Conservation (phyloP, 1,140 invertebrate species). For the Lepidurus arcticus region DNA sequence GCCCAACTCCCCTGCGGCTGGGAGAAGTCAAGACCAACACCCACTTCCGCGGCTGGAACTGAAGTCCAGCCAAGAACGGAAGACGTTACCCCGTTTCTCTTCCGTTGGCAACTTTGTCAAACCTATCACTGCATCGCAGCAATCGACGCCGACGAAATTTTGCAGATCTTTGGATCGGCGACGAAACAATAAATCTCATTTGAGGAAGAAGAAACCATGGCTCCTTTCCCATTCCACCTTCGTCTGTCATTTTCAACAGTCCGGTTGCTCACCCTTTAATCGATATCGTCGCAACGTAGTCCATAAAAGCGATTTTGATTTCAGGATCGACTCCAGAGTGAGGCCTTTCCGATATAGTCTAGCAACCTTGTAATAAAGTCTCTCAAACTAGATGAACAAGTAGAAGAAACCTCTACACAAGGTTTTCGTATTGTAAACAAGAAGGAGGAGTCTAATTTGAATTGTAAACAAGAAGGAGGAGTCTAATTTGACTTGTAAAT, state of each 20-base stretch:
- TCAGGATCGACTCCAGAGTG: background rate
- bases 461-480: too few species aligned
- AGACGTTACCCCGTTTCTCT: background rate
- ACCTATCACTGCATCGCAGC: background rate
- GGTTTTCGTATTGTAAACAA: too few species aligned
- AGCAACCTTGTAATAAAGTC: background rate
- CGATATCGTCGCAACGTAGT: background rate
- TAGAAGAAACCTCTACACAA: too few species aligned
- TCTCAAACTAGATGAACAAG: background rate
- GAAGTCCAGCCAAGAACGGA: background rate
- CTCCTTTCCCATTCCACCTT: background rate
- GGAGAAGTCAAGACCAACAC: background rate
- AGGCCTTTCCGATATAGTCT: background rate
- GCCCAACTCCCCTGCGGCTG: background rate
- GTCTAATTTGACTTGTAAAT: too few species aligned
- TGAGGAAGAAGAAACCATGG: background rate
- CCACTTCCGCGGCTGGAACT: background rate
- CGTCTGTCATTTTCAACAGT: background rate
- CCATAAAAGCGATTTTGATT: constrained; percentile 11
- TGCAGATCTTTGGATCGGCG: background rate
- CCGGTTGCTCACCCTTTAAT: background rate
- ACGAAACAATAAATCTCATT: background rate
- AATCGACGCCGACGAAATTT: constrained; percentile 2
- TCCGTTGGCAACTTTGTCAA: background rate
- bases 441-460: too few species aligned